phyloP scores from a whole-genome alignment of 2,888 invertebrate species.

The Dione vanillae region DNA sequence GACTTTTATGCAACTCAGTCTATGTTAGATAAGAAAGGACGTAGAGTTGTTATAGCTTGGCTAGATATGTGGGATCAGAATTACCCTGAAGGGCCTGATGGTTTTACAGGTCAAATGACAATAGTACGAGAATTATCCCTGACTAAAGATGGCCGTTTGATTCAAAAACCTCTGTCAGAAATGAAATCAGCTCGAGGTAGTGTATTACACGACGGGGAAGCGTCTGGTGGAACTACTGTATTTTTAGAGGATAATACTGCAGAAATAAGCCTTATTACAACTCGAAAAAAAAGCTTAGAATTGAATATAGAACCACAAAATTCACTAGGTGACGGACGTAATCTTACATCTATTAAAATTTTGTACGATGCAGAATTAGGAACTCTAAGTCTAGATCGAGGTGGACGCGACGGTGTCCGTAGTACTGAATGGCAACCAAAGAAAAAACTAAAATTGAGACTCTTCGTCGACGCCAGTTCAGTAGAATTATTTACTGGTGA shows the following conservation, averaged over 20 bases:
- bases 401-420: conserved; percentile 64
- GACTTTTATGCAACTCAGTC: conserved; percentile 79
- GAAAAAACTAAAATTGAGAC: conserved; percentile 51
- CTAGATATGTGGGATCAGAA: conserved; percentile 72
- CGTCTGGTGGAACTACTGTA: conserved; percentile 46
- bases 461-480: conserved; percentile 68
- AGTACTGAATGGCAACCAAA: conserved; percentile 63
- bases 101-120: conserved; percentile 73
- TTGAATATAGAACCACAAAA: conserved; percentile 57
- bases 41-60: conserved; percentile 72
- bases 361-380: conserved; percentile 55
- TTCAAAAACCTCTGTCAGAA: conserved; percentile 64
- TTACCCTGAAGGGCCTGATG: conserved; percentile 68
- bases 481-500: conserved; percentile 64
- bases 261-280: conserved; percentile 58
- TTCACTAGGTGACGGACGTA: conserved; percentile 31
- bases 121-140: conserved; percentile 65
- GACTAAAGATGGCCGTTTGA: conserved; percentile 52
- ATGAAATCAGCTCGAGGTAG: conserved; percentile 49
- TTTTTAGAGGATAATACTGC: conserved; percentile 59
- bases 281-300: conserved; percentile 50
- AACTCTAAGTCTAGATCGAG: conserved; percentile 63
- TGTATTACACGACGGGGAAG: conserved; percentile 52
- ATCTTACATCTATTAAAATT: conserved; percentile 52
- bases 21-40: conserved; percentile 54